Evolutionary conservation across 2,113 vertebrate genomes (phyloP), one percentile per base, ranked within the genome.

Genomic region (Cynopterus brachyotis): DNA sequence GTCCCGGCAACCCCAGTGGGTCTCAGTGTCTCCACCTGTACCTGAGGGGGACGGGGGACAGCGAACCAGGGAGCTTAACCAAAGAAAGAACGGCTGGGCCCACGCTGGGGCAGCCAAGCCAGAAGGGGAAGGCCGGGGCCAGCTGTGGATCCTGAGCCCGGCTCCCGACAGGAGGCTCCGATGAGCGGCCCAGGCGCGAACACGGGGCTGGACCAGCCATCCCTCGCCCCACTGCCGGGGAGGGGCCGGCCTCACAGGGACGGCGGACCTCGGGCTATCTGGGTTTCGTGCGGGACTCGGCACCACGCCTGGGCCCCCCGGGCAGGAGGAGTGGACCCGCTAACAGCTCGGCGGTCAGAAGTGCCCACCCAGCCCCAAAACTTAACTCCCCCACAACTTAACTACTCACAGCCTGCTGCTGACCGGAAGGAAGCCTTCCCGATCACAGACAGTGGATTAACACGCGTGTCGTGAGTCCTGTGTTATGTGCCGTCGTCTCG

Each of bases 161-260:
- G 47, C 24, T 37, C 42, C 53, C 45, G 11, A 1, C 20, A 9
- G 81, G 60, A 2, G n/a, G 35, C 1, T 9, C 55, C 37, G 6
- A 24, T 0, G 7, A 6, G 24, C 78, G 8, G 19, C 6, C 70
- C 67, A 26, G 30, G 42, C 1, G 6, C 28, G 32, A n/a, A 15
- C 16, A 0, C 4, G 0, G 1, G 57, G 0, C 7, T 1, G 6
- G 55, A 17, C 8, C 16, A 37, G 0, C 11, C n/a, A n/a, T n/a
- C 75, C 40, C 19, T 45, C 17, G 19, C 1, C 17, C 55, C 53
- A 17, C 0, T 45, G 50, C 24, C 1, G 82, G 73, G 3, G 11
- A 2, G 24, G 32, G 7, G 81, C 35, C 5, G 0, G 55, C 78
- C 37, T 24, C 20, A 1, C 35, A 30, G 5, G 30, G 32, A 64